Evolutionary conservation across 2,888 invertebrate species (phyloP).

Genomic region (Sminthurides aquaticus): DNA sequence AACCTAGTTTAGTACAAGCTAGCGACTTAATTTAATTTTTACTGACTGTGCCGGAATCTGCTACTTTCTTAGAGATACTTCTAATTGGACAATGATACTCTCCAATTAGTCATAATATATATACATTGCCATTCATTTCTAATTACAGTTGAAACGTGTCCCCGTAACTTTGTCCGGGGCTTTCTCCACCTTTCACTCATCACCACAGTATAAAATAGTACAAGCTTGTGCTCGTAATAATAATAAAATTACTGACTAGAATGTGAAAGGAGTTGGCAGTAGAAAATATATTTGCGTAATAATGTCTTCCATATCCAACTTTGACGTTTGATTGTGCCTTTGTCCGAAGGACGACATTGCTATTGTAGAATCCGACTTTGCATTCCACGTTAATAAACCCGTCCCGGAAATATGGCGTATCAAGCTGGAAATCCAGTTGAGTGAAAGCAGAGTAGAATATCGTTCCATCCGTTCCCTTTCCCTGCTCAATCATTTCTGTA

Average conservation of each 20-base stretch:
- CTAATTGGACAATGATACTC: too few species aligned
- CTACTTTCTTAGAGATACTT: too few species aligned
- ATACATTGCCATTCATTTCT: too few species aligned
- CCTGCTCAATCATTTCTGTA: conserved; percentile 28
- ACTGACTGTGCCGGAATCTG: too few species aligned
- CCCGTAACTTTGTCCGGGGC: not conserved
- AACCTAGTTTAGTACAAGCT: too few species aligned
- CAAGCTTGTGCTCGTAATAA: not conserved
- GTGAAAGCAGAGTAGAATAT: conserved; percentile 32
- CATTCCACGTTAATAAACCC: conserved; percentile 35
- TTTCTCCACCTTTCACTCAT: not conserved
- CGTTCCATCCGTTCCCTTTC: conserved; percentile 38
- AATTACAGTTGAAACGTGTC: too few species aligned
- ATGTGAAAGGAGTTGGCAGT: not conserved
- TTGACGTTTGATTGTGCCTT: conserved; percentile 35
- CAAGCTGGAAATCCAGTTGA: conserved; percentile 34
- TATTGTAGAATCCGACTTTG: conserved; percentile 32
- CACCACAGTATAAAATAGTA: not conserved
- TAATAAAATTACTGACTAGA: not conserved
- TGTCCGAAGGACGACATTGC: conserved; percentile 29
- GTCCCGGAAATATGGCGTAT: conserved; percentile 36
- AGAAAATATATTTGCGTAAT: conserved; percentile 22
- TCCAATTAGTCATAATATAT: too few species aligned
- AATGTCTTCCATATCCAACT: conserved; percentile 33
- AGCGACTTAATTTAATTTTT: too few species aligned